Conservation (phyloP, 2,888 invertebrate genomes). For the Siphlonurus alternatus region DNA sequence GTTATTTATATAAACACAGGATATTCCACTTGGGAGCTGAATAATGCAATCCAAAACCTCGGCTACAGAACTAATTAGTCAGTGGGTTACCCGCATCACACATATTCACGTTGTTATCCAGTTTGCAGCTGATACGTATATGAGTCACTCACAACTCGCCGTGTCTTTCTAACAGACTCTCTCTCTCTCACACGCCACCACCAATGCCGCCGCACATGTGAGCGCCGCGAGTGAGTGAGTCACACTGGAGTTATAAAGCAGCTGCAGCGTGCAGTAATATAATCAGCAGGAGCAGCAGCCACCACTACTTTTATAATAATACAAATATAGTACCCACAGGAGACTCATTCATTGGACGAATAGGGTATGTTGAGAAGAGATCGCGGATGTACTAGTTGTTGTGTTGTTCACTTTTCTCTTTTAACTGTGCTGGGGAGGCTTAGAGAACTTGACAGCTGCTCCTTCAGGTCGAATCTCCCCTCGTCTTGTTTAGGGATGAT, state of each 20-base stretch:
- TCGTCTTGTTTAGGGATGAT: too few relatives aligned
- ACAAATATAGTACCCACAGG: too few relatives aligned
- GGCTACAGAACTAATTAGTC: background rate
- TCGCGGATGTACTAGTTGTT: too few relatives aligned
- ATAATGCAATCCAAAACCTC: background rate
- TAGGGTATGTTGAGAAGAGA: too few relatives aligned
- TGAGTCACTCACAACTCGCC: background rate
- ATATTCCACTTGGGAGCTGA: background rate
- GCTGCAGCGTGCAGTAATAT: background rate
- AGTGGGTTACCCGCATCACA: background rate
- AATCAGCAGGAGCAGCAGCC: too few relatives aligned
- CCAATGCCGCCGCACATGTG: background rate
- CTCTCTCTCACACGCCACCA: background rate
- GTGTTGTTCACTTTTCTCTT: too few relatives aligned
- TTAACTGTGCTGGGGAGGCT: too few relatives aligned
- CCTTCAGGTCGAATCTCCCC: too few relatives aligned
- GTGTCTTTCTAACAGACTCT: background rate
- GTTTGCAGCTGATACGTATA: background rate
- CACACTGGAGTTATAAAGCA: background rate
- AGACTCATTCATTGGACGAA: too few relatives aligned
- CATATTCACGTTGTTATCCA: background rate
- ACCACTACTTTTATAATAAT: too few relatives aligned
- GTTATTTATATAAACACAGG: background rate
- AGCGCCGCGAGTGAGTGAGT: background rate
- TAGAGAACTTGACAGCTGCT: too few relatives aligned